A percentile compares a stretch with the other conserved stretches of the same genome.
Conservation (phyloP, 2,888 invertebrate species). For the Serripes groenlandicus region DNA sequence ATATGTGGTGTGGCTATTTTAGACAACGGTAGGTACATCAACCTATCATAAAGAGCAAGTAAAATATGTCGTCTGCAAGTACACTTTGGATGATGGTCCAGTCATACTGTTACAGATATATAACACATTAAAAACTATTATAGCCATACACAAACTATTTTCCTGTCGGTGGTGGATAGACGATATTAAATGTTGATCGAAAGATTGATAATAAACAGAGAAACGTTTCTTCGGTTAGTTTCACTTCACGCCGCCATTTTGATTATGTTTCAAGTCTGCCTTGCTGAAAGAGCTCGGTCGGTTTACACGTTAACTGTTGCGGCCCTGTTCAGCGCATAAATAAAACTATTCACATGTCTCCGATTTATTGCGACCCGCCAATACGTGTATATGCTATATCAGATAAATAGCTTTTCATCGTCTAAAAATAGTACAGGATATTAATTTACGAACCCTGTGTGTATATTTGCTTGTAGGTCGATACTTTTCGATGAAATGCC, state of each 20-base stretch:
- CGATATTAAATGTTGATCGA: too few species aligned
- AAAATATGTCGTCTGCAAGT: too few species aligned
- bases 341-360: slow-evolving; percentile 48
- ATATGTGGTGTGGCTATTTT: too few species aligned
- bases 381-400: slow-evolving; percentile 38
- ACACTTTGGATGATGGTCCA: too few species aligned
- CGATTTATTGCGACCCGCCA: slow-evolving; percentile 47
- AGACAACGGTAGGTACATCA: too few species aligned
- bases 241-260: slow-evolving; percentile 44
- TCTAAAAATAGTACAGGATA: slow-evolving; percentile 53
- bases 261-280: slow-evolving; percentile 28
- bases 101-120: too few species aligned
- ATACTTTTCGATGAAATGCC: neutral
- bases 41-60: too few species aligned
- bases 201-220: too few species aligned
- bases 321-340: slow-evolving; percentile 49
- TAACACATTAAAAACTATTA: too few species aligned
- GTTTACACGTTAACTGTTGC: slow-evolving; percentile 25
- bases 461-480: neutral
- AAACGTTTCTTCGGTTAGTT: neutral
- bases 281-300: slow-evolving; percentile 16
- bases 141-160: too few species aligned
- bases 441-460: slow-evolving; percentile 6
- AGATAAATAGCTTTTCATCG: slow-evolving; percentile 55
- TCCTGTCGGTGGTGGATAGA: too few species aligned